phyloP scores from a whole-genome alignment of 2,113 vertebrate genomes.

The Sphyrna mokarran region DNA sequence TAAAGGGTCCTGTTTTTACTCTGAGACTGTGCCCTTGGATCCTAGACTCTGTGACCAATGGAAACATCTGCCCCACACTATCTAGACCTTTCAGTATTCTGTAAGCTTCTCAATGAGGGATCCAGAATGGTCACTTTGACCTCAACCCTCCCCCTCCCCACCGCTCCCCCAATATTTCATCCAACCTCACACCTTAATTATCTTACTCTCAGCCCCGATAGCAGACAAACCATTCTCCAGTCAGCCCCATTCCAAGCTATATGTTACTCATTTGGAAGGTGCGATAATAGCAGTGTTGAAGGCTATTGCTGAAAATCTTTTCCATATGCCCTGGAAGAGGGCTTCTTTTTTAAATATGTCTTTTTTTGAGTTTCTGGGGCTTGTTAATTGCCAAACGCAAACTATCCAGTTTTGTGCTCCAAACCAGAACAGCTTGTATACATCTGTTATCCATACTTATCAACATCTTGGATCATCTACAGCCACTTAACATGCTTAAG shows the following conservation, averaged over 20 bases:
- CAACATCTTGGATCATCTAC: not conserved
- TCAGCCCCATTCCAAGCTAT: not conserved
- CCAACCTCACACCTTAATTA: not conserved
- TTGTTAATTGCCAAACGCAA: not conserved
- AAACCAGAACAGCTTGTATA: not conserved
- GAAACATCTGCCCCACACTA: too few species aligned
- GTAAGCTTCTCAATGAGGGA: too few species aligned
- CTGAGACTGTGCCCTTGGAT: too few species aligned
- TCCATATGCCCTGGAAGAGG: not conserved
- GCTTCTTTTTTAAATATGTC: not conserved
- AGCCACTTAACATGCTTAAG: not conserved
- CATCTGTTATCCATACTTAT: not conserved
- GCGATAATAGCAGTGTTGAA: not conserved
- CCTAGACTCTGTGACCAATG: too few species aligned
- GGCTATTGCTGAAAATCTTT: not conserved
- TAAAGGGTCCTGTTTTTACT: too few species aligned
- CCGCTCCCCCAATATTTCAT: not conserved
- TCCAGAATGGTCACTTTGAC: not conserved
- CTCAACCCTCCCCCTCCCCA: not conserved
- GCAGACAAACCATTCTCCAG: not conserved
- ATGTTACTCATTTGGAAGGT: not conserved
- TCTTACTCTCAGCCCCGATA: not conserved
- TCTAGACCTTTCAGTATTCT: too few species aligned
- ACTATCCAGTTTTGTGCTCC: not conserved
- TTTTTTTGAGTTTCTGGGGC: not conserved